A percentile compares a stretch with the other conserved stretches of the same genome.
phyloP scores from a whole-genome alignment of 2,797 vertebrate species.

The Tolypeutes matacus region DNA sequence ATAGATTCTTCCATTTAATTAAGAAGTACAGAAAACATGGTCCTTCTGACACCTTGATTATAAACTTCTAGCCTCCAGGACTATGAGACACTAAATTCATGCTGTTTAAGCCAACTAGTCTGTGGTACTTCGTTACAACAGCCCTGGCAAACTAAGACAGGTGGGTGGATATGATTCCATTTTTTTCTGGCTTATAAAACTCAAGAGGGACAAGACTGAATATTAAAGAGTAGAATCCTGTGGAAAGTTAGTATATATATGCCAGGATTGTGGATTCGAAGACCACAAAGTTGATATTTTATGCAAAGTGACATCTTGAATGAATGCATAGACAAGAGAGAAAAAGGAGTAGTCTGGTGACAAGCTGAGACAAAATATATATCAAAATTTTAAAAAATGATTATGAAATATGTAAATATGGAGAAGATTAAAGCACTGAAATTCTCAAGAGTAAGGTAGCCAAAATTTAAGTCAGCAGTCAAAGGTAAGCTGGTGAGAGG shows the following conservation, averaged over 20 bases:
- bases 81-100: too few relatives aligned
- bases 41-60: too few relatives aligned
- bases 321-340: neutral
- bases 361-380: slow-evolving; percentile 17
- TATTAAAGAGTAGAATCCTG: neutral
- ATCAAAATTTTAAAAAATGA: neutral
- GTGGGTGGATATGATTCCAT: neutral
- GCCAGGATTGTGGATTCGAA: neutral
- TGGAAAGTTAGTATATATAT: neutral
- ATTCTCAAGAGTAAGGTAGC: neutral
- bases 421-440: neutral
- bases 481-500: neutral
- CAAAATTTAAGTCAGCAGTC: neutral
- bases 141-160: too few relatives aligned
- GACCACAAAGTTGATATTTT: neutral
- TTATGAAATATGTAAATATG: neutral
- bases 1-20: too few relatives aligned
- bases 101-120: too few relatives aligned
- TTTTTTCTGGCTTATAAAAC: slow-evolving; percentile 20
- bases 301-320: neutral
- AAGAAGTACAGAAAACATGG: too few relatives aligned
- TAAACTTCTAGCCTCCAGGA: too few relatives aligned
- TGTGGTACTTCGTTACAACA: too few relatives aligned
- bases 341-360: neutral
- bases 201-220: neutral